Evolutionary conservation across 2,797 vertebrate species (phyloP).

Genomic region (Hoplostethus mediterraneus): DNA sequence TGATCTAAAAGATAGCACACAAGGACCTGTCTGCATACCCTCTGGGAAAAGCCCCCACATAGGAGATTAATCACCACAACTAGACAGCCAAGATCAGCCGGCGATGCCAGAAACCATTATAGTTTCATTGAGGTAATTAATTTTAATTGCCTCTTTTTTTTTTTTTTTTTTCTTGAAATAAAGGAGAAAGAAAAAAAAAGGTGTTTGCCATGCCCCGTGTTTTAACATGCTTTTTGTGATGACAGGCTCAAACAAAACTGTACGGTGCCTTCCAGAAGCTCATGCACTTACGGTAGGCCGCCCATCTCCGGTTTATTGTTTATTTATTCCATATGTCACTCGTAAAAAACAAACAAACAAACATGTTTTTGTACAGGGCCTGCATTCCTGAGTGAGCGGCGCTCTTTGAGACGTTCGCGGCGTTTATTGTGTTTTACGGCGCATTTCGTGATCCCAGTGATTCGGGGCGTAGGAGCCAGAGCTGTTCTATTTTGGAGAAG

Average conservation of each 20-base stretch:
- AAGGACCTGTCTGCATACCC: constrained; percentile 50
- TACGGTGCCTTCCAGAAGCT: constrained; percentile 47
- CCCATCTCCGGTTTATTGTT: constrained; percentile 46
- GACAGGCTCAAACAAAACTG: constrained; percentile 79
- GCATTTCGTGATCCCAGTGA: background rate
- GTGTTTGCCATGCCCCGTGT: constrained; percentile 69
- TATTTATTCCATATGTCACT: constrained; percentile 50
- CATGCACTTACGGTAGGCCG: constrained; percentile 24
- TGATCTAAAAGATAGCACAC: constrained; percentile 65
- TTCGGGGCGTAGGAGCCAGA: background rate
- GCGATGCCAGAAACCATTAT: constrained; percentile 82
- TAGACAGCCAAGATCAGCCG: constrained; percentile 65
- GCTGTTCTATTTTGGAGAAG: constrained; percentile 4
- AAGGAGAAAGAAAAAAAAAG: constrained; percentile 42
- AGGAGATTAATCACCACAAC: constrained; percentile 70
- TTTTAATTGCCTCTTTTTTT: constrained; percentile 78
- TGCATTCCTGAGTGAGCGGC: background rate
- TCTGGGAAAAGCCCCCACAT: constrained; percentile 51
- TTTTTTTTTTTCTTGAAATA: constrained; percentile 67
- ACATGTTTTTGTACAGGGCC: background rate
- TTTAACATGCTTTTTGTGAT: constrained; percentile 80
- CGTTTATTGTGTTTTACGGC: background rate
- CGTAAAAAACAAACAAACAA: background rate
- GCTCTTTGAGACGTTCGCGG: background rate
- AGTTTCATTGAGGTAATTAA: constrained; percentile 81